Base-by-base conservation (phyloP, 2,113 vertebrate species). In the Spilogale gracilis region DNA sequence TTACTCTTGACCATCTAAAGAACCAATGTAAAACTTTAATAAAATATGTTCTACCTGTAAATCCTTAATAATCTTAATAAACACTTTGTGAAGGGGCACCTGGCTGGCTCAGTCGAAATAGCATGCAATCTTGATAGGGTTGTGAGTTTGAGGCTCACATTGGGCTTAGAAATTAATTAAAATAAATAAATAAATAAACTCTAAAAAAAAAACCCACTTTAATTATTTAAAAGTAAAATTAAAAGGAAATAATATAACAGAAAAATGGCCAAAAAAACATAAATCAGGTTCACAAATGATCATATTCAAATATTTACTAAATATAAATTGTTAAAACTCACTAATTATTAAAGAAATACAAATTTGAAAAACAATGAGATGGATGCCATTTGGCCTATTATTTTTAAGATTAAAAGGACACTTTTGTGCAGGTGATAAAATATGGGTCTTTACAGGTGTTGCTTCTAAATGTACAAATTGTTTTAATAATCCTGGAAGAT, bases 281-380 rank as follows among this genome's bases (percentile, higher is more conserved):
- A 58, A 90, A 61, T 67, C 11, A 54, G 18, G 27, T 48, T 79
- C 45, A 92, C 3, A 83, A 79, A 95, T 10, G 3, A 92, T 38
- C 10, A 43, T 69, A 96, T 84, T 7, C 45, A 84, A 84, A 88
- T 92, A 32, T 54, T 78, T 65, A 67, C 43, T 89, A 95, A 96
- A 69, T 69, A 54, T 4, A 1, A 95, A 79, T 1, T 4, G 1
- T 84, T 74, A 89, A 88, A 48, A 32, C 25, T 79, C 45, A 69
- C 25, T 27, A 69, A 60, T 9, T 82, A 92, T 52, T 78, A 45
- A 69, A 69, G 69, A 94, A 84, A 87, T 20, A 82, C 10, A 82
- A 79, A 63, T 61, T 78, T 76, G n/a, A 74, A 63, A 88, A 91
- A 20, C 17, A 86, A 48, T 43, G 9, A 67, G 25, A 48, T 78